phyloP scores from a whole-genome alignment of 2,113 vertebrate species.

The Rhinolophus ferrumequinum region DNA sequence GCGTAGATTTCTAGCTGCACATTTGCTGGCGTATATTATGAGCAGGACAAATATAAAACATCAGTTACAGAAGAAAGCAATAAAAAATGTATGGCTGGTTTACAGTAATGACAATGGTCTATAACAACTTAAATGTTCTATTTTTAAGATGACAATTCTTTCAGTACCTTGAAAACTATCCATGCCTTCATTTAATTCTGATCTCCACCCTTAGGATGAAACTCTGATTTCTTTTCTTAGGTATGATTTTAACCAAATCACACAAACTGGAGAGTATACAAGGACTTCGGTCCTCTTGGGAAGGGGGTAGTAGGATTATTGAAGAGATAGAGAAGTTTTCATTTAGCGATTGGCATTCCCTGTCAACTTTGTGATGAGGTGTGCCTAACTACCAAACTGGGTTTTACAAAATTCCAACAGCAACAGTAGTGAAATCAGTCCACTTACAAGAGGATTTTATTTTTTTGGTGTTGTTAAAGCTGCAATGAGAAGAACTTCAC shows the following conservation, averaged over 20 bases:
- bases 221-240: constrained; percentile 11
- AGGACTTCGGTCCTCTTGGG: background rate
- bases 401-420: background rate
- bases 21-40: background rate
- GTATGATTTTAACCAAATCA: background rate
- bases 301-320: background rate
- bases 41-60: background rate
- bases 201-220: constrained; percentile 13
- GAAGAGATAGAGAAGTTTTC: background rate
- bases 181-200: background rate
- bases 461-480: background rate
- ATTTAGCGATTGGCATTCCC: background rate
- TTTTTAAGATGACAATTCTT: background rate
- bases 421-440: background rate
- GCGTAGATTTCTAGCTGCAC: background rate
- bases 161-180: background rate
- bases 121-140: background rate
- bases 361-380: background rate
- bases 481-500: background rate
- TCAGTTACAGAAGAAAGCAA: background rate
- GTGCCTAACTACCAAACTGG: background rate
- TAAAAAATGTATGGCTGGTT: background rate
- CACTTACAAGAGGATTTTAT: background rate
- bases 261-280: background rate
- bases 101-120: background rate